phyloP scores from a whole-genome alignment of 2,797 vertebrate species.

The Picus viridis region DNA sequence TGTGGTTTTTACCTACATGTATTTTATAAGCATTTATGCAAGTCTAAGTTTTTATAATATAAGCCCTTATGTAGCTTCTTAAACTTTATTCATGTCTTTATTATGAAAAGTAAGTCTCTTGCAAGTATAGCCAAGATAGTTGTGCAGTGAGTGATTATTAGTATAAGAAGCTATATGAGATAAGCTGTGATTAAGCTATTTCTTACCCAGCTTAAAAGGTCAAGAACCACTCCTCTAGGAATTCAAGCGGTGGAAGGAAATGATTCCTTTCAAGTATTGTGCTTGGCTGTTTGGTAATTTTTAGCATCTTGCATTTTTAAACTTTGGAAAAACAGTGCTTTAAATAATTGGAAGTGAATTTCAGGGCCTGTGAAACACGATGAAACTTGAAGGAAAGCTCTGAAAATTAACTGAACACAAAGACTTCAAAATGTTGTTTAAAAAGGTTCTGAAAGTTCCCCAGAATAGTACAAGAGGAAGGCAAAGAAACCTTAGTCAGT shows the following conservation, averaged over 20 bases:
- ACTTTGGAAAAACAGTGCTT: background rate
- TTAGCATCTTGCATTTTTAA: background rate
- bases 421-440: background rate
- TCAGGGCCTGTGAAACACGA: background rate
- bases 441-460: background rate
- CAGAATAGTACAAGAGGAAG: background rate
- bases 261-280: background rate
- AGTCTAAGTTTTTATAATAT: background rate
- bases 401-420: constrained; percentile 3
- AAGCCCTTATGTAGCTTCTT: background rate
- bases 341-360: background rate
- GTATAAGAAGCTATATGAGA: background rate
- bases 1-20: background rate
- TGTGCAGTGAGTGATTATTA: background rate
- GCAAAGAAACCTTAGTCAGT: background rate
- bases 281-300: background rate
- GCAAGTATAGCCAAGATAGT: background rate
- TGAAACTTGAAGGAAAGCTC: background rate
- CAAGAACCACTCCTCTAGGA: constrained; percentile 25
- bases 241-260: background rate
- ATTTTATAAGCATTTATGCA: background rate
- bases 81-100: background rate
- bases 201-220: constrained; percentile 31
- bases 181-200: constrained; percentile 29
- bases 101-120: background rate